Conservation (phyloP, 2,113 vertebrate species). For the Spilogale gracilis region DNA sequence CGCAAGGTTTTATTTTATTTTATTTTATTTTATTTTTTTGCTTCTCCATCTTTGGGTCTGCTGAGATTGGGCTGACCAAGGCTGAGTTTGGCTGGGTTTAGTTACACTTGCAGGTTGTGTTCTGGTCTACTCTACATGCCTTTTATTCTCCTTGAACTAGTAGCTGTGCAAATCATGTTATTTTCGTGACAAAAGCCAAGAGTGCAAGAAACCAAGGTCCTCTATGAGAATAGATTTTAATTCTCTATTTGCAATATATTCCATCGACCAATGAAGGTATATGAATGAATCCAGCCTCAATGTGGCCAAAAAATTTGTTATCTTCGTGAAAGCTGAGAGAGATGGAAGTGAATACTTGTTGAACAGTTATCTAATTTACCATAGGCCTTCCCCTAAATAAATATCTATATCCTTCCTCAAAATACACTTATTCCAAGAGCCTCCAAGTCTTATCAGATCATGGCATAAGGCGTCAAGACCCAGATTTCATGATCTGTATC, state of each 20-base stretch:
- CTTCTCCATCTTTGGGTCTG: neutral
- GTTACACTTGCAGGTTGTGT: neutral
- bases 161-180: neutral
- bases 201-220: neutral
- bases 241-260: neutral
- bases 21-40: neutral
- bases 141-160: neutral
- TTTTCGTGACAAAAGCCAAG: neutral
- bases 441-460: neutral
- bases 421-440: neutral
- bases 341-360: constrained; percentile 1
- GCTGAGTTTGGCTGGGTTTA: neutral
- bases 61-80: neutral
- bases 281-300: neutral
- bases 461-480: neutral
- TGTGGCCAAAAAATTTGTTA: neutral
- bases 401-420: neutral
- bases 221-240: neutral
- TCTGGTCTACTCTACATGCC: neutral
- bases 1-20: neutral
- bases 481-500: neutral
- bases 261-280: neutral
- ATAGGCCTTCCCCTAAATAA: constrained; percentile 13
- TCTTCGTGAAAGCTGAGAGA: neutral
- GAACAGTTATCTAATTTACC: neutral